Conservation (phyloP, 2,888 invertebrate species). For the Podabrus alpinus region DNA sequence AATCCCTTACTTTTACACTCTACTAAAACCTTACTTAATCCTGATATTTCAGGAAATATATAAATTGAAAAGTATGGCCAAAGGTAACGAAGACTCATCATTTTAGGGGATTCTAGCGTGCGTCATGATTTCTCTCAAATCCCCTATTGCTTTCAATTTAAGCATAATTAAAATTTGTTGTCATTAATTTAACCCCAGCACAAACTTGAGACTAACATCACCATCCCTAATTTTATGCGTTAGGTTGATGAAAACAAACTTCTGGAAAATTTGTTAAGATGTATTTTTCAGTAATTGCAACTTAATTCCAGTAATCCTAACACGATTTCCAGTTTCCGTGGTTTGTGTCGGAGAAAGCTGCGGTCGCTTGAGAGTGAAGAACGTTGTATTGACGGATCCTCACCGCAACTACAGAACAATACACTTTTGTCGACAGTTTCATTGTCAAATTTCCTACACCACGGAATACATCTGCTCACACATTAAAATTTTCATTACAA, state of each 20-base stretch:
- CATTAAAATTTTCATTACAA: not conserved
- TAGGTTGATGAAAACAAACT: not conserved
- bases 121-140: not conserved
- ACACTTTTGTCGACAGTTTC: conserved; percentile 49
- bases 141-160: not conserved
- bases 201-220: not conserved
- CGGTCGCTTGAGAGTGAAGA: conserved; percentile 48
- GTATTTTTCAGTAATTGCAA: not conserved
- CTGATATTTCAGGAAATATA: not conserved
- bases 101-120: not conserved
- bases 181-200: not conserved
- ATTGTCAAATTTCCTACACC: conserved; percentile 27
- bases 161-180: not conserved
- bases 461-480: not conserved
- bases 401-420: conserved; percentile 52
- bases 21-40: not conserved
- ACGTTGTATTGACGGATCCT: conserved; percentile 45
- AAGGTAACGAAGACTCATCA: not conserved
- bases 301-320: not conserved
- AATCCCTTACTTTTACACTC: not conserved
- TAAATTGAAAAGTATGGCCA: conserved; percentile 2
- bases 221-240: not conserved
- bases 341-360: conserved; percentile 40
- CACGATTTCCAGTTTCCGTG: conserved; percentile 26
- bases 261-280: not conserved